phyloP scores from a whole-genome alignment of 2,797 vertebrate genomes.

The Synanceia verrucosa region DNA sequence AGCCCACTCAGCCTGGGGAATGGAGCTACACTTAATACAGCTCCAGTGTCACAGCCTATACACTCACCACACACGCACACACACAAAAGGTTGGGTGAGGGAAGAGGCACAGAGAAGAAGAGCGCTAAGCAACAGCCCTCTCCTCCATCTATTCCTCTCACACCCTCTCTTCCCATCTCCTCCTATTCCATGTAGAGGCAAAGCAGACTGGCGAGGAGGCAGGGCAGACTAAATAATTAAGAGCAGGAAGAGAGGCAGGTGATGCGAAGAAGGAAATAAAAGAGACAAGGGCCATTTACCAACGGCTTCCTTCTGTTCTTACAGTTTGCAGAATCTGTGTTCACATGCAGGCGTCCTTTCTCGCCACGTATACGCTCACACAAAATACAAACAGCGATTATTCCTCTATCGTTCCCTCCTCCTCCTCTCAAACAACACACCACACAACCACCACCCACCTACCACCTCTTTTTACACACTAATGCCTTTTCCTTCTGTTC shows the following conservation, averaged over 20 bases:
- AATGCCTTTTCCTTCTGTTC: slow-evolving; percentile 45
- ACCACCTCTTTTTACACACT: slow-evolving; percentile 34
- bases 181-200: slow-evolving; percentile 59
- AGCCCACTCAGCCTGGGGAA: slow-evolving; percentile 83
- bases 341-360: slow-evolving; percentile 25
- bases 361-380: not conserved
- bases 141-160: slow-evolving; percentile 36
- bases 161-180: slow-evolving; percentile 7
- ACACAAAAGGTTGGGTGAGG: slow-evolving; percentile 41
- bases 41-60: slow-evolving; percentile 85
- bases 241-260: slow-evolving; percentile 63
- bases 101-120: slow-evolving; percentile 26
- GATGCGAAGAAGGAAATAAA: slow-evolving; percentile 59
- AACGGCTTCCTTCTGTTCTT: slow-evolving; percentile 30
- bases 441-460: slow-evolving; percentile 31
- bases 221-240: slow-evolving; percentile 78
- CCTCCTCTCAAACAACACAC: slow-evolving; percentile 35
- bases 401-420: slow-evolving; percentile 25
- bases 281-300: slow-evolving; percentile 39
- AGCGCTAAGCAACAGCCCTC: slow-evolving; percentile 77
- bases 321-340: slow-evolving; percentile 23
- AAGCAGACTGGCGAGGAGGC: slow-evolving; percentile 63
- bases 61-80: slow-evolving; percentile 68
- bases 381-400: slow-evolving; percentile 42
- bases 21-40: slow-evolving; percentile 88